Base-by-base conservation (phyloP, 2,113 vertebrate species). In the Aspidoscelis tigris region DNA sequence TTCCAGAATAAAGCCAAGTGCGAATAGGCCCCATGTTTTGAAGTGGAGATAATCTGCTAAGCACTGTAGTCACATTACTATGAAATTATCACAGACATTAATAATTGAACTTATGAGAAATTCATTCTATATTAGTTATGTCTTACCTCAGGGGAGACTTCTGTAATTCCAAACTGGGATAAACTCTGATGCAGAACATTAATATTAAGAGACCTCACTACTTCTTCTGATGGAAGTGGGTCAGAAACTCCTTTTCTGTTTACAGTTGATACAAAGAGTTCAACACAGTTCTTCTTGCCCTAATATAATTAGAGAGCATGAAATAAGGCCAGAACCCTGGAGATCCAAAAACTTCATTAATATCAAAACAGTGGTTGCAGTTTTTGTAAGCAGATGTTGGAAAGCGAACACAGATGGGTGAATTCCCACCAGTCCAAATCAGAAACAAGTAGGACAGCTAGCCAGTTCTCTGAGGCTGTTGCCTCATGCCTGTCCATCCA, bases 171-270 rank as follows among this genome's bases (percentile, higher is more conserved):
- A 85, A 98, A 97, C 82, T 97, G 96, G 3, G 96, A 96, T 89
- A 99, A 96, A 94, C 96, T 97, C 77, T 96, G 96, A 65, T 98
- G 97, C 43, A 99, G 96, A 79, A 96, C 90, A 89, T 97, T 93
- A 92, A 97, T 94, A 84, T 99, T 97, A 80, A 99, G 97, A 3
- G 97, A 98, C n/a, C 94, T 97, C 80, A 99, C 95, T 76, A 99
- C 97, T 91, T 99, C 98, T 76, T 98, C 96, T 4, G 98, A 97
- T 0, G 96, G 94, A 55, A 98, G 94, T 0, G 96, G 96, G 66
- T 98, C 97, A 0, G 96, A 92, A 84, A 92, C 84, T 22, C 97
- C 97, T 90, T 97, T 96, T 85, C 93, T 95, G 71, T 97, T 97
- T 71, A 95, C 64, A 61, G 96, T 94, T 22, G 97, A 98, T 88